Conservation (phyloP, 2,797 vertebrate species). For the Graptemys geographica region DNA sequence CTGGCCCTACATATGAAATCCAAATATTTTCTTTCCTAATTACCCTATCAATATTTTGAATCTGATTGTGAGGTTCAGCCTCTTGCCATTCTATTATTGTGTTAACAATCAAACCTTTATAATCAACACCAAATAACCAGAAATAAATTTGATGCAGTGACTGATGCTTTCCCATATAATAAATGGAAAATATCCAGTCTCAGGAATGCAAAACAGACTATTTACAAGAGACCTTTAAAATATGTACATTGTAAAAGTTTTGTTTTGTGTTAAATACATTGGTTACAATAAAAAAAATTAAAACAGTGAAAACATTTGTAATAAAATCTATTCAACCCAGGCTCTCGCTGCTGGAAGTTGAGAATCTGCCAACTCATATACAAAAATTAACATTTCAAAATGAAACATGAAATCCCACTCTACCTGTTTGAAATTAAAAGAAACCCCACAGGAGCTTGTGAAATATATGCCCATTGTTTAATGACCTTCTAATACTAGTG, state of each 20-base stretch:
- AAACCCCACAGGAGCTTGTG: not conserved
- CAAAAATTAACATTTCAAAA: constrained; percentile 56
- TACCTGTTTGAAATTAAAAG: constrained; percentile 58
- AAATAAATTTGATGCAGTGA: not conserved
- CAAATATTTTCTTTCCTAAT: not conserved
- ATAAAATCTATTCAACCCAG: not conserved
- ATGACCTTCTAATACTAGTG: constrained; percentile 58
- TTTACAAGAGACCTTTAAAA: not conserved
- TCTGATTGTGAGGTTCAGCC: not conserved
- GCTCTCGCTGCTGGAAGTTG: not conserved
- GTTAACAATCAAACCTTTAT: not conserved
- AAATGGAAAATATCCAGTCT: not conserved
- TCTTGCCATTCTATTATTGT: not conserved
- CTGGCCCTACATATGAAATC: not conserved
- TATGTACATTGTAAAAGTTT: not conserved
- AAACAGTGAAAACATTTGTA: not conserved
- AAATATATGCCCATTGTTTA: constrained; percentile 53
- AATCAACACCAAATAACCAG: not conserved
- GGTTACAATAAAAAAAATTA: constrained; percentile 18
- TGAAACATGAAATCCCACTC: constrained; percentile 49
- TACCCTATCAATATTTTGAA: not conserved
- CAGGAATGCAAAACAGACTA: not conserved
- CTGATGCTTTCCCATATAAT: not conserved
- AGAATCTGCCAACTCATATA: constrained; percentile 42
- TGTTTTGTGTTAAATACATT: not conserved